Percentiles rank a stretch among this genome's conserved stretches.
Conservation (phyloP, 2,797 vertebrate genomes). For the Rhinoraja longicauda region DNA sequence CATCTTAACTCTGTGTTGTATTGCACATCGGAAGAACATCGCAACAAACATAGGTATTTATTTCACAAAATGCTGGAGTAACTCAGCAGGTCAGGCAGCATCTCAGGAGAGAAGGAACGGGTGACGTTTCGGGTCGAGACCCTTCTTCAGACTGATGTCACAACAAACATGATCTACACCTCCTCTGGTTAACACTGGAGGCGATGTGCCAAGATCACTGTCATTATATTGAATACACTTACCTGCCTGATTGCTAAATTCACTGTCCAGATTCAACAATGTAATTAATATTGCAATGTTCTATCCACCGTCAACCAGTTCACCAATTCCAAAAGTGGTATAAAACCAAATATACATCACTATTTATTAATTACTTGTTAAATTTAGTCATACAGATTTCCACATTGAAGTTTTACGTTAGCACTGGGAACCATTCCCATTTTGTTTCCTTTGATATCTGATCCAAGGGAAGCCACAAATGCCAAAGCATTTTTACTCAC, state of each 20-base stretch:
- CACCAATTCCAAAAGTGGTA: not conserved
- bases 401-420: not conserved
- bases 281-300: not conserved
- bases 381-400: not conserved
- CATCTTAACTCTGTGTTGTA: not conserved
- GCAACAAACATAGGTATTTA: too few species aligned
- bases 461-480: not conserved
- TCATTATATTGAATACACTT: not conserved
- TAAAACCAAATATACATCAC: not conserved
- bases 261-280: not conserved
- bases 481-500: not conserved
- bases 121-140: too few species aligned
- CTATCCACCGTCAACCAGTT: not conserved
- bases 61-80: too few species aligned
- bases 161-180: not conserved
- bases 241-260: not conserved
- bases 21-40: not conserved
- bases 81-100: too few species aligned
- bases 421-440: not conserved
- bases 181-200: not conserved
- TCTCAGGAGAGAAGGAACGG: too few species aligned
- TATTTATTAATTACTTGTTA: not conserved
- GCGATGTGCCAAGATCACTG: not conserved
- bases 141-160: too few species aligned
- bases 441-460: not conserved